Base-by-base conservation (phyloP, 2,888 invertebrate genomes). In the Ctena decussata region DNA sequence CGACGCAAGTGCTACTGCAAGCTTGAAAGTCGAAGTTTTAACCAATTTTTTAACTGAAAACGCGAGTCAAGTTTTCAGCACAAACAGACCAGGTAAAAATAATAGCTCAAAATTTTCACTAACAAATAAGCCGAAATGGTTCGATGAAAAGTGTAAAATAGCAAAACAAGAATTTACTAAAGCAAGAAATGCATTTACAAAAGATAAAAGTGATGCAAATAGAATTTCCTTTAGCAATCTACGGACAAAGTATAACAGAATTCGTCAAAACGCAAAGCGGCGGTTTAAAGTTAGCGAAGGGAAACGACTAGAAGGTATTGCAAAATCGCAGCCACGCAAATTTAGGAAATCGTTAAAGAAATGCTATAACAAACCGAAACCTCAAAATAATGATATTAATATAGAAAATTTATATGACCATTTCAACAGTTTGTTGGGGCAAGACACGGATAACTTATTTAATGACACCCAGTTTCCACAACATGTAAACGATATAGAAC, bases 141-240 rank as follows among this genome's bases (percentile, higher is more conserved):
- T 53, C 21, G n/a, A 53, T n/a, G 53, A 53, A 12, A 53, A 53
- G 5, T 53, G 53, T n/a, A 18, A 53, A 5, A 53, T 15, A 18
- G 53, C 53, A 5, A 53, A n/a, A 53, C 8, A 21, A 53, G 39
- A 79, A 0, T 79, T 79, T 32, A 72, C 72, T n/a, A 79, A 73
- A 49, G 30, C 41, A 27, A 53, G 79, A 71, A 79, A 79, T 39
- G 15, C 21, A 72, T 79, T 72, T 60, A 11, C 46, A 1, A 71
- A 30, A 71, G n/a, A 79, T 72, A 79, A 79, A 78, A 12, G 12
- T 24, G 24, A 0, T 24, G 30, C 37, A 53, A 35, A 49, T 49
- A 71, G 72, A 49, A 24, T 53, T 30, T 11, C 49, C n/a, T 72
- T 71, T 35, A 12, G 57, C 57, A 37, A 35, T n/a, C 11, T 30